Evolutionary conservation across 2,888 invertebrate genomes (phyloP).

Genomic region (Melipona beecheii): DNA sequence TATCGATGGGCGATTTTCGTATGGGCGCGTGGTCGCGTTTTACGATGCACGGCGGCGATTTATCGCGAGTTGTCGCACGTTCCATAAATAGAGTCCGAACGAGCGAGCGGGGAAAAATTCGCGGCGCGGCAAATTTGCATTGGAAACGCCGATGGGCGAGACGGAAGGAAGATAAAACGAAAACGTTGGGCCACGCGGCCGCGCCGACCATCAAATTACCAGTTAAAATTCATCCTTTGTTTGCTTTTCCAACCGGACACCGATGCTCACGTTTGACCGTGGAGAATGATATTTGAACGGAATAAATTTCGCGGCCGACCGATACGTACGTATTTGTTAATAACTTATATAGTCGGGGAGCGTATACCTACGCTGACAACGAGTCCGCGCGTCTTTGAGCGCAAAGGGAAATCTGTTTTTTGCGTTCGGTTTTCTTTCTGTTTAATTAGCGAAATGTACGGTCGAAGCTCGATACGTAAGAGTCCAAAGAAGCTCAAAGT

Average conservation of each 20-base stretch:
- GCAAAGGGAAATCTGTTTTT: no score
- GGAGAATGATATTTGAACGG: slow-evolving; percentile 30
- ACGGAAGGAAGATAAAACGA: neutral
- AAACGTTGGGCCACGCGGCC: neutral
- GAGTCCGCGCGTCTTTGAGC: neutral
- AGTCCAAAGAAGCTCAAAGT: neutral
- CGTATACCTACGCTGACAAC: no score
- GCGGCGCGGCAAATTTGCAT: slow-evolving; percentile 20
- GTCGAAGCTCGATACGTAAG: neutral
- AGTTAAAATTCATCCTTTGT: slow-evolving; percentile 26
- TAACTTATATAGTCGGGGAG: neutral
- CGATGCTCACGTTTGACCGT: neutral
- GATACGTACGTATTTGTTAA: neutral
- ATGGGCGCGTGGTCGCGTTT: neutral
- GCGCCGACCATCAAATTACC: slow-evolving; percentile 27
- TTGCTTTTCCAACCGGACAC: neutral
- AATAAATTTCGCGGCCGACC: neutral
- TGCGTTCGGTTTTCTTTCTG: no score
- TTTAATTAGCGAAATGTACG: no score
- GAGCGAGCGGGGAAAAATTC: slow-evolving; percentile 12
- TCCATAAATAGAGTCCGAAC: slow-evolving; percentile 27
- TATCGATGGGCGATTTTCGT: slow-evolving; percentile 32
- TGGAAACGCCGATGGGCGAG: slow-evolving; percentile 1
- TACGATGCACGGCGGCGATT: slow-evolving; percentile 11
- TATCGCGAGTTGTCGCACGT: slow-evolving; percentile 21